phyloP scores from a whole-genome alignment of 2,113 vertebrate genomes.

The Pollimyrus isidori region DNA sequence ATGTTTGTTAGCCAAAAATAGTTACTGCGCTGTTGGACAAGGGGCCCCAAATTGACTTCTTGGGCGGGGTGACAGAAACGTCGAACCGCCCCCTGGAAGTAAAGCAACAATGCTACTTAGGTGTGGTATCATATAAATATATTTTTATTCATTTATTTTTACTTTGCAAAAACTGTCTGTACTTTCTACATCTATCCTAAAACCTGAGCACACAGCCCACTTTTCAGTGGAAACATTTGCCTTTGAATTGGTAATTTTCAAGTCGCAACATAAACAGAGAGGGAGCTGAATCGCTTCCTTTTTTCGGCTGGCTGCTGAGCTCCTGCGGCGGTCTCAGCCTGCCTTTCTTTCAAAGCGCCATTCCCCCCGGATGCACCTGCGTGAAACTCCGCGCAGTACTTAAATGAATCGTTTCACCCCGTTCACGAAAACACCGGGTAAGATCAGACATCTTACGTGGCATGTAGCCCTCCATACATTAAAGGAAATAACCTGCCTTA shows the following conservation, averaged over 20 bases:
- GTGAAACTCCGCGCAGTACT: not conserved
- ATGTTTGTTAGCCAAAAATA: not conserved
- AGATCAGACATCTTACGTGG: not conserved
- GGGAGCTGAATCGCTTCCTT: not conserved
- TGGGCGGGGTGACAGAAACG: not conserved
- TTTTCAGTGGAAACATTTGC: not conserved
- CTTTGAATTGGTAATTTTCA: not conserved
- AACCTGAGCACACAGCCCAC: not conserved
- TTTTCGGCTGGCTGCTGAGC: not conserved
- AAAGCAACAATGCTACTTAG: not conserved
- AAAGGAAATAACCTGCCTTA: not conserved
- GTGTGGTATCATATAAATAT: not conserved
- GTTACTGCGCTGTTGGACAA: not conserved
- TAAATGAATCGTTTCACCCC: not conserved
- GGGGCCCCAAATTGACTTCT: not conserved
- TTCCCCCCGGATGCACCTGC: not conserved
- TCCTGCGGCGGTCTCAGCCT: not conserved
- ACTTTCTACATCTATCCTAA: not conserved
- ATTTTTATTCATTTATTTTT: not conserved
- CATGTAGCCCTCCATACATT: not conserved
- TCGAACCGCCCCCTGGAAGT: not conserved
- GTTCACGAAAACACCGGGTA: not conserved
- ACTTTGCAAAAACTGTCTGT: not conserved
- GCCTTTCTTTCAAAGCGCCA: not conserved
- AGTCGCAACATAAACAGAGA: not conserved